Evolutionary conservation across 92 coral and sea anemone species (phyloP), one percentile per base, ranked within the genome.

Genomic region (Porites lobata): DNA sequence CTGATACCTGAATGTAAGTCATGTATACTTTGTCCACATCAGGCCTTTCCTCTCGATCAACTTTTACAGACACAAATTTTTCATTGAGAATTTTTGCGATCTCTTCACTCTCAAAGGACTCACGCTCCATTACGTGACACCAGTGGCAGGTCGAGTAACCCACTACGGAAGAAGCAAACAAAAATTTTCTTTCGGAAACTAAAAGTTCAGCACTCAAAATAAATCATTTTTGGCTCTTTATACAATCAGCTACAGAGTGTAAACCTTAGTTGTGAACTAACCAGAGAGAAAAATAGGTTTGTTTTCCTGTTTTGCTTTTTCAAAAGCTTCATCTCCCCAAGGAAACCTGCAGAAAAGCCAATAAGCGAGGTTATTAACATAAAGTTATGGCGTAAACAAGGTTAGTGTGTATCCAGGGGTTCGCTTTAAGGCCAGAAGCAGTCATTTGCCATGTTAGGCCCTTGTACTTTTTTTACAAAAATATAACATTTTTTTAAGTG

Each of bases 271-370:
- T 68, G 43, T 15, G 22, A 50, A 7, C 90, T 65, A 72, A 96
- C 99, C 99, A 65, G 99, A 97, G 3, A 95, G 91, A 69, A 96
- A 97, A 72, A 96, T 95, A 20, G 99, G 99, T 70, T 95, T 97
- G 59, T 95, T 87, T 81, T 97, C 98, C 70, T 92, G 90, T 79
- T 82, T 95, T 69, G 99, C 93, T 58, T 96, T 97, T 66, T 94
- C 96, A 92, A 97, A 97, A 70, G 99, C 99, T 87, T 97, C 99
- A 72, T 97, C 98, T 54, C 98, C 98, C 99, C 99, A 97, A 1
- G 99, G 98, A 81, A 88, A 97, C 99, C 99, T 96, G 52, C 20
- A 86, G 15, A 47, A 32, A 32, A 14, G 52, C 9, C 24, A 50
- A 68, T 13, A 56, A 8, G 3, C 7, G 18, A 24, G 9, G 7